Evolutionary conservation across 92 coral and sea anemone species (phyloP), one percentile per base, ranked within the genome.

Genomic region (Phenganax marumi): DNA sequence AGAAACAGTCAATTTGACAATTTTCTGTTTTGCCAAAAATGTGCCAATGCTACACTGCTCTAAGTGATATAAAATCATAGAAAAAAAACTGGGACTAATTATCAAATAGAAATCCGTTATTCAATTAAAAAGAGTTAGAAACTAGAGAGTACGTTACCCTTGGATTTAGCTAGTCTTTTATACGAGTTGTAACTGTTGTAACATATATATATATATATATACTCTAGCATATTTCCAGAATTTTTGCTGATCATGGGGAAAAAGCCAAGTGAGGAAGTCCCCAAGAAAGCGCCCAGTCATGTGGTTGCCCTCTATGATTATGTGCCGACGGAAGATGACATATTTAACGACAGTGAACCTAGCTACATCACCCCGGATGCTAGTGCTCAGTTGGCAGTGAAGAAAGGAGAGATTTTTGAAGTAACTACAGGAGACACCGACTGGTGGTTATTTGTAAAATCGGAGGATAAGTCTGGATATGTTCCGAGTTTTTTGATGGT

Each of bases 401-500:
- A 87, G 71, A 82, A 91, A 76, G 90, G 89, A 39, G 96, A 91
- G 63, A 91, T 76, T 75, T 91, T 93, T 89, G 90, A 81, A 62
- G 90, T 91, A 6, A 74, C 88, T 55, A 33, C 43, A 33, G 93
- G 89, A 17, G 87, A 84, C 39, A 86, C 91, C 24, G 87, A 89
- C 69, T 93, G 97, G 97, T 93, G 97, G 97, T 68, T 93, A 52
- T 88, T 86, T 88, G 97, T 90, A 22, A 85, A 81, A 57, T 81
- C 70, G 64, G 71, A 82, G 49, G 97, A 78, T 25, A 80, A 88
- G 21, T 79, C 81, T 46, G 97, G 97, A 24, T 93, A 91, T 81
- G 86, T 93, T 50, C 97, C 97, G 10, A 93, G 97, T 66, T 50
- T 87, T 26, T 83, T 89, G 61, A 91, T 91, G 50, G 97, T 89